A percentile compares a stretch with the other conserved stretches of the same genome.
phyloP scores from a whole-genome alignment of 1,140 invertebrate genomes.

The Bemisia tabaci region DNA sequence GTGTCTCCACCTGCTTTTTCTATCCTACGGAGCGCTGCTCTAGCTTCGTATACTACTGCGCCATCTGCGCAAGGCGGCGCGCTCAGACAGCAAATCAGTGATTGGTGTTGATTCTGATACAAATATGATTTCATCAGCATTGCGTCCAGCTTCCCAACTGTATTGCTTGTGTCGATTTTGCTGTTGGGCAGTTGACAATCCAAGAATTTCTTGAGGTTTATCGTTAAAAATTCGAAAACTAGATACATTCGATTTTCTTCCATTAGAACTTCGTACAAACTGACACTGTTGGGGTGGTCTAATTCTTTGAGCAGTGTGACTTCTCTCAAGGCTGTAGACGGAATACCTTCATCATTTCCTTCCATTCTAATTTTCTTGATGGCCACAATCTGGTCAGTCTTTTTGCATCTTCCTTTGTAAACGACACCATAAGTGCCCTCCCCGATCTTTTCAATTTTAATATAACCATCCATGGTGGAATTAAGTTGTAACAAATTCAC shows the following conservation, averaged over 20 bases:
- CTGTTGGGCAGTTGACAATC: too few species aligned
- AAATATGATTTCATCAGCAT: too few species aligned
- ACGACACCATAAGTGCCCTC: constrained; percentile 93
- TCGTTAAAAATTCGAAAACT: constrained; percentile 94
- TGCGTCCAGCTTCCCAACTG: too few species aligned
- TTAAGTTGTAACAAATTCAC: too few species aligned
- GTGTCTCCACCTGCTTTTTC: too few species aligned
- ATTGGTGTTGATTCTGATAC: too few species aligned
- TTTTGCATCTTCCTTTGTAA: constrained; percentile 75
- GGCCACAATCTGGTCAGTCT: constrained; percentile 79
- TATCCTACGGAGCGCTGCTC: too few species aligned
- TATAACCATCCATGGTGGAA: constrained; percentile 71
- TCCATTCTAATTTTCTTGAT: constrained; percentile 93
- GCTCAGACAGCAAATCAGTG: too few species aligned
- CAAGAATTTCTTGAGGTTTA: constrained; percentile 97
- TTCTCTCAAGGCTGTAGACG: constrained; percentile 87
- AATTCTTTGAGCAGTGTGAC: constrained; percentile 86
- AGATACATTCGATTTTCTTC: constrained; percentile 56
- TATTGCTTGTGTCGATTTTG: too few species aligned
- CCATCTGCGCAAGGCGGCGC: too few species aligned
- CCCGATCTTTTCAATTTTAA: constrained; percentile 81
- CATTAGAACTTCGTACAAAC: constrained; percentile 46
- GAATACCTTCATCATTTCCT: constrained; percentile 87
- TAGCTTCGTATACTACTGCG: too few species aligned
- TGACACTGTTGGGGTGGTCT: constrained; percentile 80